Percentiles rank a stretch among this genome's conserved stretches.
phyloP scores from a whole-genome alignment of 2,888 invertebrate species.

The Catotricha subobsoleta region DNA sequence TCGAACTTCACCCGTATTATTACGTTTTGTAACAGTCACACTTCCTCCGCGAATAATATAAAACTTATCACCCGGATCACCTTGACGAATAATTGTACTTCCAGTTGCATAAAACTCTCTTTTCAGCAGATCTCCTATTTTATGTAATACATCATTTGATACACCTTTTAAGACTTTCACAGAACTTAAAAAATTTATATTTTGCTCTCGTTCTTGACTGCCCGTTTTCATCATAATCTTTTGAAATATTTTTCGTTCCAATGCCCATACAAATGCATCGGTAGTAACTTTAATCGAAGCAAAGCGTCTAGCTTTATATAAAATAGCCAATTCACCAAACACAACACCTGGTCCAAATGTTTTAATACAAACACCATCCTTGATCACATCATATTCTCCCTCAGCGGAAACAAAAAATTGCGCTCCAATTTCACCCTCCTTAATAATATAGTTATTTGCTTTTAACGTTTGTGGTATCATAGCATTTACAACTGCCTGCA shows the following conservation, averaged over 20 bases:
- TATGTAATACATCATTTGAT: slow-evolving; percentile 48
- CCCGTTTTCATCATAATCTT: slow-evolving; percentile 78
- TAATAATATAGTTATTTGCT: slow-evolving; percentile 52
- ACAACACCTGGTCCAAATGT: slow-evolving; percentile 66
- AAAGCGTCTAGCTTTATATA: slow-evolving; percentile 83
- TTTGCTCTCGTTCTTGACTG: slow-evolving; percentile 65
- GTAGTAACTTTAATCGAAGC: slow-evolving; percentile 67
- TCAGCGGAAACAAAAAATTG: slow-evolving; percentile 74
- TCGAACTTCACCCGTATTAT: slow-evolving; percentile 39
- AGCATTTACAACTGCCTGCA: slow-evolving; percentile 61
- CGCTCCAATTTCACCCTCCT: slow-evolving; percentile 66
- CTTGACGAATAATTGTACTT: slow-evolving; percentile 64
- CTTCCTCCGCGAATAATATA: slow-evolving; percentile 76
- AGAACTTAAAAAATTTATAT: slow-evolving; percentile 63
- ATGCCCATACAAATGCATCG: slow-evolving; percentile 69
- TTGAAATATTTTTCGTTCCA: slow-evolving; percentile 72
- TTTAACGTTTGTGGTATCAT: slow-evolving; percentile 55
- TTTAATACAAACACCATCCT: slow-evolving; percentile 56
- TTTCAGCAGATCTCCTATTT: slow-evolving; percentile 75
- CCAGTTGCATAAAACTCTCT: slow-evolving; percentile 68
- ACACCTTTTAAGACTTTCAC: slow-evolving; percentile 50
- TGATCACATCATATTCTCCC: slow-evolving; percentile 72
- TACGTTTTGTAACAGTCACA: slow-evolving; percentile 52
- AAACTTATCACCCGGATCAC: slow-evolving; percentile 75
- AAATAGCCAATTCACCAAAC: slow-evolving; percentile 82